phyloP scores from a whole-genome alignment of 2,113 vertebrate species.

The Trematomus loennbergii region DNA sequence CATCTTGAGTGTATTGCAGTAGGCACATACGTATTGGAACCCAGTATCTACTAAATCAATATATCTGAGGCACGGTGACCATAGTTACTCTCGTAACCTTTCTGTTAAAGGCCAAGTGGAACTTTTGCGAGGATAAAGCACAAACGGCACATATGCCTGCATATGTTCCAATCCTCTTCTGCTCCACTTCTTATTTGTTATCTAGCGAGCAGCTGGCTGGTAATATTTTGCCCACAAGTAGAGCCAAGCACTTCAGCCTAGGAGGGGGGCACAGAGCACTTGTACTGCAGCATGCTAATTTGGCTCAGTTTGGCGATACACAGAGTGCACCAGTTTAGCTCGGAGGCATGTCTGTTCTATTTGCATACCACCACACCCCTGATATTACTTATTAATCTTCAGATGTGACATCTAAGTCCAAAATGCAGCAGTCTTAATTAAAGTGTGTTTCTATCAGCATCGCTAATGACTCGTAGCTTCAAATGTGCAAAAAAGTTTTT shows the following conservation, averaged over 20 bases:
- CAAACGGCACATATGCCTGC: conserved; percentile 35
- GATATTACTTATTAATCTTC: conserved; percentile 69
- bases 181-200: conserved; percentile 63
- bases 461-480: conserved; percentile 62
- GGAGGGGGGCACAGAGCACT: conserved; percentile 49
- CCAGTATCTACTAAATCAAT: too few species aligned
- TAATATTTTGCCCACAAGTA: conserved; percentile 70
- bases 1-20: too few species aligned
- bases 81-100: conserved; percentile 25
- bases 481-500: conserved; percentile 57
- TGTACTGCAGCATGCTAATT: conserved; percentile 67
- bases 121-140: conserved; percentile 13
- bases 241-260: conserved; percentile 66
- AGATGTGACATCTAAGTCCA: conserved; percentile 60
- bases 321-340: conserved; percentile 55
- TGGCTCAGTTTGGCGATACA: conserved; percentile 48
- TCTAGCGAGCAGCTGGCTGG: conserved; percentile 68
- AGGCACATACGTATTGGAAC: background rate
- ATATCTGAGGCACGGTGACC: background rate
- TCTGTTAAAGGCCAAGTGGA: background rate
- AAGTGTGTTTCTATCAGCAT: conserved; percentile 65
- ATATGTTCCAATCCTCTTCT: conserved; percentile 51
- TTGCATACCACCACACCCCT: conserved; percentile 64
- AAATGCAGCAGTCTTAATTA: conserved; percentile 65
- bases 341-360: conserved; percentile 76